phyloP scores from a whole-genome alignment of 2,797 vertebrate genomes.

The Sarcophilus harrisii region DNA sequence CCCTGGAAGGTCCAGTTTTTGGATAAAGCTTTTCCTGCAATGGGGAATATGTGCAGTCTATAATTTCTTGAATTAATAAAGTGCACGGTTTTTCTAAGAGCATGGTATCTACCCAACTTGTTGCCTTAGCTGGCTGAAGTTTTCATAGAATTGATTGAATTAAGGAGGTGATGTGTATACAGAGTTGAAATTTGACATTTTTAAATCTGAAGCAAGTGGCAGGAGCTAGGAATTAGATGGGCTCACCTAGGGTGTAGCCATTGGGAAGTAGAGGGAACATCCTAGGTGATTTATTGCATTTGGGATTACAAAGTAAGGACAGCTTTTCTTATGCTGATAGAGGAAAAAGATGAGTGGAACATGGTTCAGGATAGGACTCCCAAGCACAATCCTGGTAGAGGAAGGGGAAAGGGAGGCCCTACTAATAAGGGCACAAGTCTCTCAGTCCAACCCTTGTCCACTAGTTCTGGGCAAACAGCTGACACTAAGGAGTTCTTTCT shows the following conservation, averaged over 20 bases:
- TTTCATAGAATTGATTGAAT: not conserved
- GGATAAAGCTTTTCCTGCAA: not conserved
- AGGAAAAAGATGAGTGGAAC: not conserved
- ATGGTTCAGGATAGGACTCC: not conserved
- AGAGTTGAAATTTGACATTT: not conserved
- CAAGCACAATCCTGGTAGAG: too few species aligned
- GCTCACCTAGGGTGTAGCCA: not conserved
- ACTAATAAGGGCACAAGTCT: not conserved
- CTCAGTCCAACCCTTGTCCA: not conserved
- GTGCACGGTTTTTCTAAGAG: not conserved
- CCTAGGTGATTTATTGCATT: not conserved
- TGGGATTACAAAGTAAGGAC: not conserved
- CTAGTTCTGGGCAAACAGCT: not conserved
- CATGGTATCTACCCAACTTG: not conserved
- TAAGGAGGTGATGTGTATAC: not conserved
- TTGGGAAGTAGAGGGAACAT: not conserved
- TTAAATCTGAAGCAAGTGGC: not conserved
- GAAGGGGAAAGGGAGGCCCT: not conserved
- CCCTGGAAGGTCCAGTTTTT: not conserved
- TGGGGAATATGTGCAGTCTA: not conserved
- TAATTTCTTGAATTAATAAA: not conserved
- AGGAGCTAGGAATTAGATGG: not conserved
- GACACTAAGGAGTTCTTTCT: not conserved
- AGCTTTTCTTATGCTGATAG: not conserved
- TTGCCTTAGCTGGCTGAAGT: not conserved